Evolutionary conservation across 2,888 invertebrate genomes (phyloP), one percentile per base, ranked within the genome.

Genomic region (Ophonus ardosiacus): DNA sequence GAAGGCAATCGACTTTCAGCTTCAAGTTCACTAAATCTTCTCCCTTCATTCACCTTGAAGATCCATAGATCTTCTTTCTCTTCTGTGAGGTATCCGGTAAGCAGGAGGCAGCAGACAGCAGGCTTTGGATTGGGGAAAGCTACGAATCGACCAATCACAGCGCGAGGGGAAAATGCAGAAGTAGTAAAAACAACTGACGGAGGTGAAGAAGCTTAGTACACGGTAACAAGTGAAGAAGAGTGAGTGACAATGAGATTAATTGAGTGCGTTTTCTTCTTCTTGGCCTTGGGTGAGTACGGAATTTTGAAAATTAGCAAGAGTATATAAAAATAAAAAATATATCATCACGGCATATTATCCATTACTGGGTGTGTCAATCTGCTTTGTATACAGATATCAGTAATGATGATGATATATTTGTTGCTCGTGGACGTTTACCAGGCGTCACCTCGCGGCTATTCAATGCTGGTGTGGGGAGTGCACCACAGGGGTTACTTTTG

Each of bases 41-140:
- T 40, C 80, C 81, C 85, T 85, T 80, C 81, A 38, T 81, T 81
- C 71, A 71, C 51, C 71, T 81, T 85, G 57, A 85, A 85, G 40
- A 15, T 76, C 61, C 84, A 84, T 43, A 79, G 84, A 84, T 79
- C 84, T 61, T 79, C 80, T 84, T 84, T 84, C 84, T 84, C 78
- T 79, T 84, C 31, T 78, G 65, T 78, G 78, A 84, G 84, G 84
- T 84, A 79, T 84, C 80, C 31, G 38, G 80, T 84, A 79, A 68
- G 80, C 21, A 15, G 21, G 51, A 38, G 56, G 56, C 56, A 51
- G 2, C n/a, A 43, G 76, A 43, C 5, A 18, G 17, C 17, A 76
- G 15, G 10, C 21, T 38, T 31, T 38, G 7, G 24, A 38, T 21
- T 17, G 21, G 40, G 31, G 31, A 31, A 31, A 31, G 31, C 31